A percentile compares a stretch with the other conserved stretches of the same genome.
These are phyloP conservation scores for Tachysurus fulvidraco DNA, from an alignment of 2,113 vertebrate species.

Conservation along the genomic window DNA sequence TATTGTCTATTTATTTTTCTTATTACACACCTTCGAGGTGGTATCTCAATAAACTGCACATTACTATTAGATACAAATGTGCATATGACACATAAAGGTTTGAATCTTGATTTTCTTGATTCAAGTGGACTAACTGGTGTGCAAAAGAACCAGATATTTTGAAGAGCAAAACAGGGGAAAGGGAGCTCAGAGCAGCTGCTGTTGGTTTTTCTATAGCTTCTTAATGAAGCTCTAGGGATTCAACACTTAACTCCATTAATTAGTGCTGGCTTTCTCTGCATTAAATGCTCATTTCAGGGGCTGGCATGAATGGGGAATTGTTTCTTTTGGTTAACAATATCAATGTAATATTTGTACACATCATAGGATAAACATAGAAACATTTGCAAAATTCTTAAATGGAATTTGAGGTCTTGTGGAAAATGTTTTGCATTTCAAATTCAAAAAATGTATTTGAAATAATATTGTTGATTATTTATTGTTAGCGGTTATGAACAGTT, in stretches of 20 bases:
- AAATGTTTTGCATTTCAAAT: background rate
- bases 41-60: background rate
- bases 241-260: slow-evolving; percentile 69
- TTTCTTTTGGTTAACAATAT: slow-evolving; percentile 63
- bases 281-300: slow-evolving; percentile 65
- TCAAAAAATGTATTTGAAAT: background rate
- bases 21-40: background rate
- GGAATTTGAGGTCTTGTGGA: background rate
- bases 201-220: slow-evolving; percentile 54
- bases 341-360: slow-evolving; percentile 53
- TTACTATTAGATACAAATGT: no score
- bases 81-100: background rate
- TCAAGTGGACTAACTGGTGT: background rate
- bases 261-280: slow-evolving; percentile 71
- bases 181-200: slow-evolving; percentile 66
- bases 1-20: background rate
- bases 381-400: background rate
- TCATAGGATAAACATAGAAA: slow-evolving; percentile 26
- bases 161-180: slow-evolving; percentile 31
- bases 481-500: background rate
- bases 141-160: slow-evolving; percentile 3
- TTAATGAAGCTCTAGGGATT: slow-evolving; percentile 71
- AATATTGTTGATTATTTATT: background rate
- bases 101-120: background rate
- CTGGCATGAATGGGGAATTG: slow-evolving; percentile 61